Base-by-base conservation (phyloP, 2,888 invertebrate genomes). In the Trisateles emortualis region DNA sequence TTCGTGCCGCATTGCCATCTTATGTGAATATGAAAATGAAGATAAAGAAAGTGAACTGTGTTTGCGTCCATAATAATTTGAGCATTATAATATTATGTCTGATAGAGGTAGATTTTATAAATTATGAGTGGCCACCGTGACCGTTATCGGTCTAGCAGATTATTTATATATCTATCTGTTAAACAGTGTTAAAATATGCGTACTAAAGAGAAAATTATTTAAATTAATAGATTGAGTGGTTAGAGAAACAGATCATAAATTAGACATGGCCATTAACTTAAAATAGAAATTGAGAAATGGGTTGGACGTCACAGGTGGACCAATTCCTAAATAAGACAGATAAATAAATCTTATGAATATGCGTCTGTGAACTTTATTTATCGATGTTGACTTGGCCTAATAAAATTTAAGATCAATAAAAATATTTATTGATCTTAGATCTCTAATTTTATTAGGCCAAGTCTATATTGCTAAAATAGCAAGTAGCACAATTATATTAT, bases 271-370 rank as follows among this genome's bases (percentile, higher is more conserved):
- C 36, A 38, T 43, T 43, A 38, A 30, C 9, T 30, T 35, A 43
- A 50, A 39, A 22, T 22, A 24, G 39, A 30, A 19, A 5, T 14
- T 38, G 5, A 50, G 13, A 43, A 22, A 38, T 43, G 5, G 19
- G n/a, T 16, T 38, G 42, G 42, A 22, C 42, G 36, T 50, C 22
- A 43, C 30, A 30, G 10, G 22, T 38, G 42, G 8, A 30, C 36
- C 17, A 49, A 29, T 49, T 49, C 43, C 30, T 38, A 38, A 43
- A 50, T 38, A 13, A 38, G 11, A 36, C 44, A 45, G 44, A 46
- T 45, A 36, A 26, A 46, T 46, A 19, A 38, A 39, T 39, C 39
- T 39, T 39, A 11, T 8, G 13, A 8, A 39, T 22, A 19, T 10
- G 39, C 9, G 22, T 38, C 11, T 17, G 11, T 8, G 10, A 5